Evolutionary conservation across 1,140 invertebrate genomes (phyloP).

Genomic region (Leucophenga varia): DNA sequence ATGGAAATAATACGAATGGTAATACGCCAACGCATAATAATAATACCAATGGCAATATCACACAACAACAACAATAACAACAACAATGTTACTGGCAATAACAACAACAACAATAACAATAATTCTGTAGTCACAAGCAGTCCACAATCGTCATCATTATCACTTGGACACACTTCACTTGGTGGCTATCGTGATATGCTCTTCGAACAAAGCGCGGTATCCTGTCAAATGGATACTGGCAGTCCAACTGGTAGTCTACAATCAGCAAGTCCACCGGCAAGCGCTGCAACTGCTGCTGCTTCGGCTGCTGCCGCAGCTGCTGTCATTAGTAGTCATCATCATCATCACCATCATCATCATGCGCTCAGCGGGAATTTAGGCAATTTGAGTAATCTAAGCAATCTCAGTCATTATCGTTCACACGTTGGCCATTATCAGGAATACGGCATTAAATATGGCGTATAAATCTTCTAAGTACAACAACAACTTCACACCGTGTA

Average conservation of each 20-base stretch:
- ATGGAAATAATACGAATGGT: conserved; percentile 5
- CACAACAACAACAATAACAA: conserved; percentile 23
- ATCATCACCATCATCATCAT: conserved; percentile 51
- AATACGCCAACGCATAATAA: conserved; percentile 11
- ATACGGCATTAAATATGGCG: conserved; percentile 56
- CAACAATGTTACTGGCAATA: conserved; percentile 16
- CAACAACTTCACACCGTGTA: conserved; percentile 28
- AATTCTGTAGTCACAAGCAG: conserved; percentile 25
- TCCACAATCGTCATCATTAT: conserved; percentile 15
- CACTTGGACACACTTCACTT: conserved; percentile 26
- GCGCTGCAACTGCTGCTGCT: conserved; percentile 26
- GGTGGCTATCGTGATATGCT: conserved; percentile 55
- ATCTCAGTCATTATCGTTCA: conserved; percentile 50
- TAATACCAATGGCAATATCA: conserved; percentile 5
- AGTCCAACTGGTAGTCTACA: conserved; percentile 53
- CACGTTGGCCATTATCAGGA: conserved; percentile 55
- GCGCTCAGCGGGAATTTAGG: conserved; percentile 51
- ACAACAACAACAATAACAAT: conserved; percentile 29
- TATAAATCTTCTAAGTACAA: conserved; percentile 23
- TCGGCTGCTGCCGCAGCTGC: conserved; percentile 41
- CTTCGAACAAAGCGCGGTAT: conserved; percentile 54
- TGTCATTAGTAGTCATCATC: conserved; percentile 38
- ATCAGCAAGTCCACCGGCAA: conserved; percentile 45
- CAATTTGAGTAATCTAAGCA: conserved; percentile 47
- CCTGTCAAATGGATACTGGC: conserved; percentile 53